These are phyloP conservation scores for Melipona bicolor DNA, from an alignment of 2,888 invertebrate species.

Conservation along the genomic window DNA sequence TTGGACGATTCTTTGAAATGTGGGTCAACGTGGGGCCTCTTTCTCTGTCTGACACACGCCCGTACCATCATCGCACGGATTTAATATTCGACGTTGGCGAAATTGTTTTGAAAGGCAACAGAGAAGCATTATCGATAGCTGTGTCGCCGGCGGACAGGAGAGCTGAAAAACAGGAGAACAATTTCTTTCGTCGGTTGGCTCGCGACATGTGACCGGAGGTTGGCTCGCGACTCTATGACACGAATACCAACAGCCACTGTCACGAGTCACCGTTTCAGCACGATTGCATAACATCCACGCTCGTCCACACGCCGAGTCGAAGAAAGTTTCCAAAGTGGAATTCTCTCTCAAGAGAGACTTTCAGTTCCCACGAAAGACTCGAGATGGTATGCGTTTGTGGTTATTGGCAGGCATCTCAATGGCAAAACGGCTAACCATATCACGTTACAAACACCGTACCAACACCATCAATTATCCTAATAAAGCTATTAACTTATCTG, in stretches of 20 bases:
- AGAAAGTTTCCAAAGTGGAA: constrained; percentile 23
- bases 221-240: constrained; percentile 66
- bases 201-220: constrained; percentile 39
- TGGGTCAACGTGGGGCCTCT: constrained; percentile 28
- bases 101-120: constrained; percentile 12
- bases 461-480: constrained; percentile 32
- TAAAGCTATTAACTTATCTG: constrained; percentile 49
- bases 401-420: background rate
- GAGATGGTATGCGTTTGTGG: background rate
- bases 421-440: background rate
- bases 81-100: constrained; percentile 18
- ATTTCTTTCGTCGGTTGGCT: constrained; percentile 14
- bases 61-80: background rate
- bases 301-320: constrained; percentile 16
- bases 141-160: background rate
- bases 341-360: constrained; percentile 3
- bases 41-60: background rate
- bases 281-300: constrained; percentile 58
- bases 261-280: constrained; percentile 50
- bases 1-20: constrained; percentile 41
- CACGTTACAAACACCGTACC: constrained; percentile 18
- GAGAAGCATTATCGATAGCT: constrained; percentile 9
- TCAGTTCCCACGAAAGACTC: constrained; percentile 38
- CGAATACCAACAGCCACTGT: constrained; percentile 57
- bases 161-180: constrained; percentile 1